phyloP scores from a whole-genome alignment of 2,113 vertebrate species.

The Silurus asotus region DNA sequence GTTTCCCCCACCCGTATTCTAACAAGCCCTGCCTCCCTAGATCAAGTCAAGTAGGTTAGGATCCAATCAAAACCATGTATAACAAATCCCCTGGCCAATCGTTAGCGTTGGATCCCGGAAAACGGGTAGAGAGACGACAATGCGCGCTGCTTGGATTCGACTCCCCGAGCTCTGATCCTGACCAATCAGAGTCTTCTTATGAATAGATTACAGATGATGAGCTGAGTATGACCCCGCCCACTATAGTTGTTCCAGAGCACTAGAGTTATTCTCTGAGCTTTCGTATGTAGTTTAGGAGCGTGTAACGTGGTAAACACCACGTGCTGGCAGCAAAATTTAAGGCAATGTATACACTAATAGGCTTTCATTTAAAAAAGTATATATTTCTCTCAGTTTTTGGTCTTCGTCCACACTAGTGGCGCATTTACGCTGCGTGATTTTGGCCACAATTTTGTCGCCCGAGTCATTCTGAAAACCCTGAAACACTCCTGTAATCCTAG shows the following conservation, averaged over 20 bases:
- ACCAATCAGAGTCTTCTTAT: constrained; percentile 5
- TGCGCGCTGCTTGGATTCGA: not conserved
- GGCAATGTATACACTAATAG: no score
- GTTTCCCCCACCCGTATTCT: constrained; percentile 3
- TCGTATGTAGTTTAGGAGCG: no score
- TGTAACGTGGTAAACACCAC: not conserved
- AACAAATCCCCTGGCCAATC: not conserved
- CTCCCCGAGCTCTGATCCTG: no score
- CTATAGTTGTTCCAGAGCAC: not conserved
- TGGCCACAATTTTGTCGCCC: no score
- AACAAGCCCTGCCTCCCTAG: not conserved
- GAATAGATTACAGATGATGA: not conserved
- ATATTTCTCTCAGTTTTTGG: no score
- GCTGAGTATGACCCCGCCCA: no score
- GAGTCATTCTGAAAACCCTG: no score
- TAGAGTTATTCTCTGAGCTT: no score
- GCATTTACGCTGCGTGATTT: no score
- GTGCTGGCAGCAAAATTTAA: not conserved
- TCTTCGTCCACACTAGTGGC: no score
- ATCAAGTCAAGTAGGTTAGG: not conserved
- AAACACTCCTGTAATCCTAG: no score
- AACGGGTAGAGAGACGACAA: not conserved
- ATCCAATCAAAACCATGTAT: not conserved
- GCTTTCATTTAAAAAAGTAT: no score
- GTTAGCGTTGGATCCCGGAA: not conserved